phyloP scores from a whole-genome alignment of 2,797 vertebrate genomes.

The Atherinosoma microstoma region DNA sequence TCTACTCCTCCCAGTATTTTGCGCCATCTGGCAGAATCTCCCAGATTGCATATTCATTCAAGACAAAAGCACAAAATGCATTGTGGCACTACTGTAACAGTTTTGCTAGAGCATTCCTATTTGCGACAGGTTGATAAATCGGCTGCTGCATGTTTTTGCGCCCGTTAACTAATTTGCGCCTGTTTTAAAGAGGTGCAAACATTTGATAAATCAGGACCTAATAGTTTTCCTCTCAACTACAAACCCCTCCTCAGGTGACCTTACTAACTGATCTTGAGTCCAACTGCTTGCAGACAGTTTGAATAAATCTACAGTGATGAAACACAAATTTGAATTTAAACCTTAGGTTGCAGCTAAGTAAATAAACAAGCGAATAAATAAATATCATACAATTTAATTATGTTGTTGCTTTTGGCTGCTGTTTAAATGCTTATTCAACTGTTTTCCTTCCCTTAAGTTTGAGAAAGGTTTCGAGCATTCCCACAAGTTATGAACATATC shows the following conservation, averaged over 20 bases:
- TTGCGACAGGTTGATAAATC: too few species aligned
- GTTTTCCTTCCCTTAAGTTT: conserved; percentile 47
- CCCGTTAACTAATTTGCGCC: too few species aligned
- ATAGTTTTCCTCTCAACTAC: too few species aligned
- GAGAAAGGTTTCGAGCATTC: conserved; percentile 45
- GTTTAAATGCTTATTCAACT: conserved; percentile 59
- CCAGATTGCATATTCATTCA: too few species aligned
- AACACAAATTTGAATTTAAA: conserved; percentile 17
- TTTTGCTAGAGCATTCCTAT: too few species aligned
- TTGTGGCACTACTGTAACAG: too few species aligned
- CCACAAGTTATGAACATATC: conserved; percentile 37
- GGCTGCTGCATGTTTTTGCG: too few species aligned
- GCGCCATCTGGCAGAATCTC: too few species aligned
- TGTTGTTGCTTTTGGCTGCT: conserved; percentile 34
- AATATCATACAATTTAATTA: conserved; percentile 47
- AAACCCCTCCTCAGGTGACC: neutral
- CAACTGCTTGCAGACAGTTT: conserved; percentile 3
- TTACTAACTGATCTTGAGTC: neutral
- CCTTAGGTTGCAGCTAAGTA: conserved; percentile 6
- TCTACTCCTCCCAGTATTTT: too few species aligned
- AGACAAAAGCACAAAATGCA: too few species aligned
- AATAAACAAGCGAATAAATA: conserved; percentile 39
- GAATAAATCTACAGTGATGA: neutral
- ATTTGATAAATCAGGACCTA: too few species aligned
- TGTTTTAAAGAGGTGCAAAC: too few species aligned